A percentile compares a stretch with the other conserved stretches of the same genome.
Conservation (phyloP, 2,797 vertebrate species). For the Pipistrellus nathusii region DNA sequence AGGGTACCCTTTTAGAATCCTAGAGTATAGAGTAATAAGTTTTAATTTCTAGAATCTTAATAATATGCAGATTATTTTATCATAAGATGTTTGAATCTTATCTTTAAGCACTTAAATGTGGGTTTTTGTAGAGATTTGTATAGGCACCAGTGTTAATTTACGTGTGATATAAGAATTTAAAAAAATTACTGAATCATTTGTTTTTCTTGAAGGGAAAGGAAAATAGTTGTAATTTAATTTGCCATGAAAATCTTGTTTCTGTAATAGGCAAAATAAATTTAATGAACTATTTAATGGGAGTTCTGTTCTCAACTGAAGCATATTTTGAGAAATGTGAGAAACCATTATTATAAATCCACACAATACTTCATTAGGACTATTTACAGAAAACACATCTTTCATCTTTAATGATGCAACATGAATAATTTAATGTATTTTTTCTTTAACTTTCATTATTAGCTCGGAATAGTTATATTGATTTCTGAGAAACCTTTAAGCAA, state of each 20-base stretch:
- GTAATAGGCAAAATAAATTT: slow-evolving; percentile 65
- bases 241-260: slow-evolving; percentile 66
- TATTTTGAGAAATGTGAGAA: slow-evolving; percentile 74
- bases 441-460: neutral
- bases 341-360: slow-evolving; percentile 56
- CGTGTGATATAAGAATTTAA: neutral
- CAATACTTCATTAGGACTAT: slow-evolving; percentile 70
- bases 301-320: slow-evolving; percentile 25
- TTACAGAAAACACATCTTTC: slow-evolving; percentile 75
- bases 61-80: neutral
- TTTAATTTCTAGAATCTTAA: slow-evolving; percentile 1
- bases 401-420: slow-evolving; percentile 67
- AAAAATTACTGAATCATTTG: neutral
- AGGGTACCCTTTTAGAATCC: neutral
- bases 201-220: slow-evolving; percentile 58
- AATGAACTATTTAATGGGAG: slow-evolving; percentile 70
- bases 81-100: neutral
- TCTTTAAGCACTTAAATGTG: neutral
- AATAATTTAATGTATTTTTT: slow-evolving; percentile 54
- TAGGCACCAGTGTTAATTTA: slow-evolving; percentile 16
- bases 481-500: neutral
- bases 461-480: slow-evolving; percentile 16
- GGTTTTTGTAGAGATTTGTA: neutral
- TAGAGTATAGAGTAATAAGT: neutral
- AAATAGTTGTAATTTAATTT: slow-evolving; percentile 70